A percentile compares a stretch with the other conserved stretches of the same genome.
Evolutionary conservation across 2,888 invertebrate species (phyloP).

Genomic region (Chrysolina oricalcia): DNA sequence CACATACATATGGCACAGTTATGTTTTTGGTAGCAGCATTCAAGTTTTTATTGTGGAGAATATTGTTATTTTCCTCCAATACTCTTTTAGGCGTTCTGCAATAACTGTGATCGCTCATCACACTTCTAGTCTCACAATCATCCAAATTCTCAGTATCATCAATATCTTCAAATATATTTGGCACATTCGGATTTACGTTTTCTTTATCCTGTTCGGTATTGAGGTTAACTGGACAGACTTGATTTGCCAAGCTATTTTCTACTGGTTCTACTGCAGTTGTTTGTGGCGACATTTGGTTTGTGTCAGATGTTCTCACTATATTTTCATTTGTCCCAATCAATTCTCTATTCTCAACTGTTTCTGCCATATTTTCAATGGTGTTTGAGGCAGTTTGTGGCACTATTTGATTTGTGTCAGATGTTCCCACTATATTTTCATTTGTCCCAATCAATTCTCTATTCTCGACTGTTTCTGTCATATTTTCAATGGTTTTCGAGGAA

Average conservation of each 20-base stretch:
- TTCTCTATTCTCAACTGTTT: not conserved
- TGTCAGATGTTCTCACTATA: not conserved
- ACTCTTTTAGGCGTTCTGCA: constrained; percentile 28
- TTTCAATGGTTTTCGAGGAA: not conserved
- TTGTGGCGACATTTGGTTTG: not conserved
- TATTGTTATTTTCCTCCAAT: constrained; percentile 35
- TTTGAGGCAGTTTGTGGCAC: not conserved
- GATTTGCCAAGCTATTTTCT: not conserved
- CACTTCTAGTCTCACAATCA: constrained; percentile 44
- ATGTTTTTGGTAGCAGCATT: constrained; percentile 6
- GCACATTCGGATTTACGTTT: constrained; percentile 16
- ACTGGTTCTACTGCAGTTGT: not conserved
- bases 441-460: not conserved
- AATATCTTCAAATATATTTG: not conserved
- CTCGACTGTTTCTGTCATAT: not conserved
- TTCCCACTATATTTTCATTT: not conserved
- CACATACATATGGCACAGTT: constrained; percentile 27
- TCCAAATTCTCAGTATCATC: constrained; percentile 23
- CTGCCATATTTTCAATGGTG: not conserved
- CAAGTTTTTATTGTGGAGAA: not conserved
- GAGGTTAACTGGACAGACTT: not conserved
- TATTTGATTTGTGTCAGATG: not conserved
- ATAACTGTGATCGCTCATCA: constrained; percentile 51
- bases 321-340: constrained; percentile 2
- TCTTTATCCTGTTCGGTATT: constrained; percentile 18